Conservation (phyloP, 2,113 vertebrate genomes). For the Alces alces region DNA sequence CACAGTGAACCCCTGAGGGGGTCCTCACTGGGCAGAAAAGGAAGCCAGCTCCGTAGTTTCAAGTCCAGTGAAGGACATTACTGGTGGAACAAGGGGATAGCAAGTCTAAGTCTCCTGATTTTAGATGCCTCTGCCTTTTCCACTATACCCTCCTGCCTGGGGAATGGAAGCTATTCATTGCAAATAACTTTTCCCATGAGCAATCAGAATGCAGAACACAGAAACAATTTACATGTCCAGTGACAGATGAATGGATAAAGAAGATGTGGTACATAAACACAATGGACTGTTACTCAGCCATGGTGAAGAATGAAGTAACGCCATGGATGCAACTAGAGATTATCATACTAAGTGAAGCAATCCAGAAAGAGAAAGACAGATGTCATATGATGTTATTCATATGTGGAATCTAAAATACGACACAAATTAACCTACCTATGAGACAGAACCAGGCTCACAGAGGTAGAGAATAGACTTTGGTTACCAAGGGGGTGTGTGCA, state of each 20-base stretch:
- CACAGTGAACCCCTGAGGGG: not conserved
- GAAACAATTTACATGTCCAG: not conserved
- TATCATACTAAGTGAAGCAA: not conserved
- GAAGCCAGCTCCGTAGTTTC: not conserved
- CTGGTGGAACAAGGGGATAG: not conserved
- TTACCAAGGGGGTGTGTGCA: accelerated
- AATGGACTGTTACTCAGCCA: not conserved
- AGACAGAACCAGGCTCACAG: not conserved
- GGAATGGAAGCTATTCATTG: not conserved
- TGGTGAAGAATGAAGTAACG: not conserved
- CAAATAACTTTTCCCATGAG: not conserved
- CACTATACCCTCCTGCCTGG: not conserved
- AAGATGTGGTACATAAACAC: not conserved
- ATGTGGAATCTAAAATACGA: not conserved
- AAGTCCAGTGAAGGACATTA: not conserved
- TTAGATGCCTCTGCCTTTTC: not conserved
- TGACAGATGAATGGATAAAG: not conserved
- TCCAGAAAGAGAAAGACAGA: not conserved
- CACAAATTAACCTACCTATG: not conserved
- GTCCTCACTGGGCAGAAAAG: not conserved
- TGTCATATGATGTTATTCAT: not conserved
- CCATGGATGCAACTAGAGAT: not conserved
- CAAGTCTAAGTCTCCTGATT: not conserved
- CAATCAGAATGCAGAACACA: not conserved
- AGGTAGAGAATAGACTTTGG: not conserved